Evolutionary conservation across 2,888 invertebrate genomes (phyloP).

Genomic region (Rotaria socialis): DNA sequence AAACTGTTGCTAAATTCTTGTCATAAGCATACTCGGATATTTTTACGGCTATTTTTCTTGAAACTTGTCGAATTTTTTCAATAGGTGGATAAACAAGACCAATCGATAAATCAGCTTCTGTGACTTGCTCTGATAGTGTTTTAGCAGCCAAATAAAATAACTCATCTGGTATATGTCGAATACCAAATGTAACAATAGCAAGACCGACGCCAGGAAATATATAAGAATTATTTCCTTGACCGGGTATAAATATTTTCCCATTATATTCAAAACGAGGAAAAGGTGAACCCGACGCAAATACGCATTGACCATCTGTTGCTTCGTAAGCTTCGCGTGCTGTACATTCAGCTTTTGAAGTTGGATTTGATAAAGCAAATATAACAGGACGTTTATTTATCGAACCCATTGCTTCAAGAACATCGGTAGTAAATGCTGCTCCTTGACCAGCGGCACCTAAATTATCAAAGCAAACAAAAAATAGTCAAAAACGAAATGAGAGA

Average conservation of each 20-base stretch:
- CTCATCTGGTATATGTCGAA: conserved; percentile 85
- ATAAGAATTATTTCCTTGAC: conserved; percentile 71
- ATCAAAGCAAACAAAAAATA: background rate
- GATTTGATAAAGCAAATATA: conserved; percentile 95
- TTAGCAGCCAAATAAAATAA: conserved; percentile 90
- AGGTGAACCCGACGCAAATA: conserved; percentile 93
- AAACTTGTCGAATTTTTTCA: conserved; percentile 75
- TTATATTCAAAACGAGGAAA: conserved; percentile 75
- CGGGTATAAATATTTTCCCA: conserved; percentile 77
- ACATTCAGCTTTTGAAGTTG: conserved; percentile 94
- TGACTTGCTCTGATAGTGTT: conserved; percentile 72
- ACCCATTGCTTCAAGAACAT: conserved; percentile 80
- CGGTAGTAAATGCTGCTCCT: conserved; percentile 81
- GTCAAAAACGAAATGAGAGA: too few relatives aligned
- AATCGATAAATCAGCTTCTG: conserved; percentile 71
- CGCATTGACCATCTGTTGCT: conserved; percentile 67
- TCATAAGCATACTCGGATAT: conserved; percentile 77
- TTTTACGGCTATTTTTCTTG: conserved; percentile 76
- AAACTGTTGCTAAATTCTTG: conserved; percentile 60
- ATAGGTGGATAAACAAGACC: conserved; percentile 90
- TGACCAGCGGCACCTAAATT: conserved; percentile 78
- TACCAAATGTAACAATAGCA: conserved; percentile 84
- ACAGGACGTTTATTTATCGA: conserved; percentile 77
- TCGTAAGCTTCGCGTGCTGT: conserved; percentile 95
- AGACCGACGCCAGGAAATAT: conserved; percentile 80